These are phyloP conservation scores for Hemibagrus guttatus DNA, from an alignment of 2,797 vertebrate species.

Conservation along the genomic window DNA sequence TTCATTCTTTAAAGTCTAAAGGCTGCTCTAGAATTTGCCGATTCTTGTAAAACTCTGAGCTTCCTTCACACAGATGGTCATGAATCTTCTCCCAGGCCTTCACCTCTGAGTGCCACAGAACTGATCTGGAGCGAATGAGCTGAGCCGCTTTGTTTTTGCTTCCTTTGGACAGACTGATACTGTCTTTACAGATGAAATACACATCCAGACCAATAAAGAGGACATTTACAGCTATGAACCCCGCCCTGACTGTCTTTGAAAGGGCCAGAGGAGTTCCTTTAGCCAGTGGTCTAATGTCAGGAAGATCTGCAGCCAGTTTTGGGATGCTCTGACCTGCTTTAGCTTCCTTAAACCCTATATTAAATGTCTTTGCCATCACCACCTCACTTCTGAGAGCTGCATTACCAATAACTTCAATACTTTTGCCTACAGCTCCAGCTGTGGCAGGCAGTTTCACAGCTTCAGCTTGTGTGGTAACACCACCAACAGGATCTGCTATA, in stretches of 20 bases:
- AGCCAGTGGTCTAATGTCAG: conserved; percentile 67
- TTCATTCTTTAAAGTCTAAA: too few relatives aligned
- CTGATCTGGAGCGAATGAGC: too few relatives aligned
- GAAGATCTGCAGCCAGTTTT: conserved; percentile 64
- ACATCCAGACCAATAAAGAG: too few relatives aligned
- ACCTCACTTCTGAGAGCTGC: conserved; percentile 49
- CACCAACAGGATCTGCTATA: fast-evolving
- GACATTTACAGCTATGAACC: too few relatives aligned
- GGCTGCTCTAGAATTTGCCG: too few relatives aligned
- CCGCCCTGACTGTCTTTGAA: too few relatives aligned
- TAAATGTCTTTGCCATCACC: conserved; percentile 34
- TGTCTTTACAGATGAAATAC: too few relatives aligned
- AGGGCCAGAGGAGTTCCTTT: conserved; percentile 31
- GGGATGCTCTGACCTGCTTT: conserved; percentile 56
- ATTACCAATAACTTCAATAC: conserved; percentile 57
- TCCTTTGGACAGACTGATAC: too few relatives aligned
- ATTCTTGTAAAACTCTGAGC: too few relatives aligned
- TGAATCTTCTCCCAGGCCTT: conserved; percentile 66
- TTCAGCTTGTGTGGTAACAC: background rate
- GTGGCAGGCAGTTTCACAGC: background rate
- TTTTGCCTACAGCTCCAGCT: background rate
- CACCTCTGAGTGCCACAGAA: conserved; percentile 50
- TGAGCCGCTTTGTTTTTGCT: too few relatives aligned
- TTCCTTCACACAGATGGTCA: conserved; percentile 22
- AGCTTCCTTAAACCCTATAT: conserved; percentile 53